Evolutionary conservation across 2,797 vertebrate species (phyloP), one percentile per base, ranked within the genome.

Genomic region (Nyctibius grandis): DNA sequence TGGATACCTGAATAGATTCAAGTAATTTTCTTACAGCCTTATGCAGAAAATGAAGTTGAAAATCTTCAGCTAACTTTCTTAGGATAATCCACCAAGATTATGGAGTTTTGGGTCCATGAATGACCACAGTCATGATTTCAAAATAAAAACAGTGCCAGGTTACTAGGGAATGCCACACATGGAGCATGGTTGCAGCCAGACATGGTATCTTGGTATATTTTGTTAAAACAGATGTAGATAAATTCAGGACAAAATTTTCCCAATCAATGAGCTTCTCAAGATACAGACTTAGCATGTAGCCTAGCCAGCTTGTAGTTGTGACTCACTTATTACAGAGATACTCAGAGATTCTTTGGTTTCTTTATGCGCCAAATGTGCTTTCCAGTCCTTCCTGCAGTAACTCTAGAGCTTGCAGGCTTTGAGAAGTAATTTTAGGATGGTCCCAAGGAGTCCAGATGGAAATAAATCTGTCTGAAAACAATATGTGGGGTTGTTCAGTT

Each of bases 401-500:
- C 48, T 91, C 45, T 60, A 78, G 78, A 72, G 72, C 53, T 89
- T 78, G 42, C 26, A 72, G 57, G 11, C 34, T 85, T 89, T 44
- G 12, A 84, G 42, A 86, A 61, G n/a, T 72, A 72, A 83, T 79
- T 91, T 89, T 72, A 94, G 28, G 72, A 85, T 83, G 42, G 45
- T 85, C 64, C 50, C 76, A 92, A 82, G 42, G 80, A 88, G 15
- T 72, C 45, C 4, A 4, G 12, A 45, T 88, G 33, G 44, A 85
- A 89, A 80, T 64, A 89, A 96, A 82, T 79, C 59, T 80, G 45
- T 72, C 69, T 80, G 78, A 68, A 89, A 93, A 82, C 40, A 85
- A 6, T 74, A 76, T 88, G 22, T 57, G 45, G 15, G 14, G 29
- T n/a, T 42, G 28, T 59, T 94, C 60, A 9, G 60, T 91, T 87